Base-by-base conservation (phyloP, 2,113 vertebrate species). In the Hydropotes inermis region DNA sequence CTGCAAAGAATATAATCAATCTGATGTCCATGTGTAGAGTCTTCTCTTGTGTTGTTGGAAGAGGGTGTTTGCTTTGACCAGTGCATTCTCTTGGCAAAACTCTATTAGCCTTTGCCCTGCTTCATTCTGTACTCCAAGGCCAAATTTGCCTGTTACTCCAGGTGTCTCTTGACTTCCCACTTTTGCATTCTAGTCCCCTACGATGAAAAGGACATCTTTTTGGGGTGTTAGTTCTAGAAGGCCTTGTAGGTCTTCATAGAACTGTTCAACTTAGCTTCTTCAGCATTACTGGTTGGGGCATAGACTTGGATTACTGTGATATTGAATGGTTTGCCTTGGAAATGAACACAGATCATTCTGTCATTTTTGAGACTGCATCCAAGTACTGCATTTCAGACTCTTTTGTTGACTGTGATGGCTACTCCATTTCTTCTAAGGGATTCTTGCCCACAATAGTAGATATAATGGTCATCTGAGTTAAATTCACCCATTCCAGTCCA, bases 111-210 rank as follows among this genome's bases (percentile, higher is more conserved):
- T 67, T 67, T 67, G 64, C 2, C n/a, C 2, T 70, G 64, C 17
- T 36, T 36, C 64, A 21, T 21, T 36, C n/a, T 1, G 4, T 36
- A 36, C 2, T 36, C 1, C 0, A 36, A 70, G 2, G 17, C 2
- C 64, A 36, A 70, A 70, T 70, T 70, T 70, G 17, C n/a, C 64
- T 36, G 9, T 70, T 70, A 70, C 2, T 70, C 4, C 64, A 36
- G 17, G 17, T 36, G 9, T 36, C 36, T 70, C 64, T 36, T 70
- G 64, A 70, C 64, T 70, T 11, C 17, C 64, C 36, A 70, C 64
- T 36, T 70, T 70, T 70, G n/a, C 8, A 70, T 36, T 70, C 17
- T n/a, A 70, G n/a, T 70, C 4, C 64, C 9, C n/a, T 70, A 36
- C 36, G 21, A 36, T 70, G 64, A 70, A 70, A 2, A 70, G 17